phyloP scores from a whole-genome alignment of 53 echinoderm and acorn worm genomes.

The Hippasteria phrygiana region DNA sequence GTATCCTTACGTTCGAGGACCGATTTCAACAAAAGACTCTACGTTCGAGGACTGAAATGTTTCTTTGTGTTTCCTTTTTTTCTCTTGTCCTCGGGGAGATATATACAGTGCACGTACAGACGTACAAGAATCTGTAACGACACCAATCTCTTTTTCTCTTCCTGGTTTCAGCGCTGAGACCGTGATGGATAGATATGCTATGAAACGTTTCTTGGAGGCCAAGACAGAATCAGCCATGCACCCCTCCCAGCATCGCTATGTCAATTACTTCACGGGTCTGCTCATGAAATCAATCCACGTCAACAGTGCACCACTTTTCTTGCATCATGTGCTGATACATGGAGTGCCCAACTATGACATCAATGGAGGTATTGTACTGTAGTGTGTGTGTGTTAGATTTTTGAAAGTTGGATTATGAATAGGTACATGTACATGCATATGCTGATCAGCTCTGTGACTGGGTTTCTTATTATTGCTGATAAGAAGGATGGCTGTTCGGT shows the following conservation, averaged over 20 bases:
- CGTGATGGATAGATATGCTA: constrained; percentile 87
- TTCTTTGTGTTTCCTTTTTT: too few species aligned
- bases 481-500: too few species aligned
- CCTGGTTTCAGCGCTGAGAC: constrained; percentile 72
- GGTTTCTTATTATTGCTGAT: too few species aligned
- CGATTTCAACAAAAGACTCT: too few species aligned
- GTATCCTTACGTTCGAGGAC: too few species aligned
- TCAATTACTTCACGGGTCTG: constrained; percentile 90
- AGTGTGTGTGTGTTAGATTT: background rate
- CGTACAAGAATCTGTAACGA: too few species aligned
- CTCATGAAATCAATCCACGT: constrained; percentile 91
- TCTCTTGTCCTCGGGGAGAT: too few species aligned
- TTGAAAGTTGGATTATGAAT: background rate
- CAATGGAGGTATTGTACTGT: constrained; percentile 77
- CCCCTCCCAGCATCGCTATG: constrained; percentile 93
- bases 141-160: background rate
- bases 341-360: constrained; percentile 97
- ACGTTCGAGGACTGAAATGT: too few species aligned
- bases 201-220: constrained; percentile 94
- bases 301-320: constrained; percentile 89
- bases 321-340: constrained; percentile 93
- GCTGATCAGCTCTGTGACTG: too few species aligned
- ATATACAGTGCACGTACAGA: too few species aligned
- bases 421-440: background rate
- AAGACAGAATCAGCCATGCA: constrained; percentile 81